These are phyloP conservation scores for Bombus soroeensis DNA, from an alignment of 1,140 invertebrate species.

Conservation along the genomic window DNA sequence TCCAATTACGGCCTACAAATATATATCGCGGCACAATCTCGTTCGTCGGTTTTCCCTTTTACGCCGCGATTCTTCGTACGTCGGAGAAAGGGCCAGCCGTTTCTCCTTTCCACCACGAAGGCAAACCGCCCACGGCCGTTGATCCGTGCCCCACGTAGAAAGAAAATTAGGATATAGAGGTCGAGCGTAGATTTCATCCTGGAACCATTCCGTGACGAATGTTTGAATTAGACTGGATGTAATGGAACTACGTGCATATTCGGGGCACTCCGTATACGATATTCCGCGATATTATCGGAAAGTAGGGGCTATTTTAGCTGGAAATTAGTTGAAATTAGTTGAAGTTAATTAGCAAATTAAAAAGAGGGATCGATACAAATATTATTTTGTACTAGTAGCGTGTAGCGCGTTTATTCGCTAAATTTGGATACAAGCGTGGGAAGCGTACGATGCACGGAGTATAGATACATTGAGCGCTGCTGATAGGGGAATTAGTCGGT, in stretches of 20 bases:
- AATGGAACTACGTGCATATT: conserved; percentile 5
- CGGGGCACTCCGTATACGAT: neutral
- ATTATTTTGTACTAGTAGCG: neutral
- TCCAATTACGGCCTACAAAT: conserved; percentile 67
- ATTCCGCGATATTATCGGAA: neutral
- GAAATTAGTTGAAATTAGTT: neutral
- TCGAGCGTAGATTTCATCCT: neutral
- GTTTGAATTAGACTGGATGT: conserved; percentile 47
- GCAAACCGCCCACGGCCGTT: conserved; percentile 55
- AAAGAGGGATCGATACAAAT: neutral
- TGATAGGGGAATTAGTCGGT: conserved; percentile 20
- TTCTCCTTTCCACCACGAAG: conserved; percentile 54
- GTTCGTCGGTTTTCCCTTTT: conserved; percentile 36
- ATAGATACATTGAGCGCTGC: neutral
- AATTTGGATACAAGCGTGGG: neutral
- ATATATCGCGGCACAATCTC: conserved; percentile 46
- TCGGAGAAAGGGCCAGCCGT: neutral
- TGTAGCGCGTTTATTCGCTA: too few relatives aligned
- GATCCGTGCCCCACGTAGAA: conserved; percentile 44
- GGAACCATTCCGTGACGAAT: conserved; percentile 30
- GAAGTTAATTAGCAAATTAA: neutral
- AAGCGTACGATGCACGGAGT: neutral
- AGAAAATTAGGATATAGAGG: conserved; percentile 64
- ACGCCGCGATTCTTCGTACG: conserved; percentile 33
- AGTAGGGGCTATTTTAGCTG: neutral